Evolutionary conservation across 2,888 invertebrate genomes (phyloP).

Genomic region (Drosophila suboccidentalis): DNA sequence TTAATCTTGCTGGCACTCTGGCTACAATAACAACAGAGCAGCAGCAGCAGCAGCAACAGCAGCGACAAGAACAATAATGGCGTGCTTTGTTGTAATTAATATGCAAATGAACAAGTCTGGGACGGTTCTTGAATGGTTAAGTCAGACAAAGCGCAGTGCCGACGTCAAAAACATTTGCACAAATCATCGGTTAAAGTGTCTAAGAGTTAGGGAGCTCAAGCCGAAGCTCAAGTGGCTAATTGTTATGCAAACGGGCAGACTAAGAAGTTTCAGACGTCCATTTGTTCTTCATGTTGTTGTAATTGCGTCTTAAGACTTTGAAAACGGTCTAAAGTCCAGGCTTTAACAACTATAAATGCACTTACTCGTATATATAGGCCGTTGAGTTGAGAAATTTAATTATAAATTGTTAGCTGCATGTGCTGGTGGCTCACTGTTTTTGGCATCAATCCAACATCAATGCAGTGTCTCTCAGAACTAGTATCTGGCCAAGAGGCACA

Average conservation of each 20-base stretch:
- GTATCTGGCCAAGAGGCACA: constrained; percentile 27
- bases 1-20: constrained; percentile 68
- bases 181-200: constrained; percentile 69
- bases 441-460: constrained; percentile 73
- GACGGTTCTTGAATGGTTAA: constrained; percentile 26
- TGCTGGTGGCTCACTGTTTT: constrained; percentile 40
- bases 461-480: constrained; percentile 30
- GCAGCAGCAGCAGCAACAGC: constrained; percentile 19
- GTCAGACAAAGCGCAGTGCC: constrained; percentile 61
- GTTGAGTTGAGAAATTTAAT: constrained; percentile 49
- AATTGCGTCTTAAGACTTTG: constrained; percentile 44
- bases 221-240: constrained; percentile 50
- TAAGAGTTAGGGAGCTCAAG: constrained; percentile 25
- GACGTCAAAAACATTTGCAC: constrained; percentile 73
- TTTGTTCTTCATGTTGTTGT: constrained; percentile 35
- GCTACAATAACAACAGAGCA: constrained; percentile 20
- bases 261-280: constrained; percentile 30
- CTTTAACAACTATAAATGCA: constrained; percentile 3
- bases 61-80: constrained; percentile 28
- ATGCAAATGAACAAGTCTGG: constrained; percentile 65
- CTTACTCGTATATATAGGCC: constrained; percentile 7
- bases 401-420: constrained; percentile 55
- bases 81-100: constrained; percentile 75
- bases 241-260: constrained; percentile 68
- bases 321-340: constrained; percentile 44